A percentile compares a stretch with the other conserved stretches of the same genome.
phyloP scores from a whole-genome alignment of 2,888 invertebrate species.

The Parochlus steinenii region DNA sequence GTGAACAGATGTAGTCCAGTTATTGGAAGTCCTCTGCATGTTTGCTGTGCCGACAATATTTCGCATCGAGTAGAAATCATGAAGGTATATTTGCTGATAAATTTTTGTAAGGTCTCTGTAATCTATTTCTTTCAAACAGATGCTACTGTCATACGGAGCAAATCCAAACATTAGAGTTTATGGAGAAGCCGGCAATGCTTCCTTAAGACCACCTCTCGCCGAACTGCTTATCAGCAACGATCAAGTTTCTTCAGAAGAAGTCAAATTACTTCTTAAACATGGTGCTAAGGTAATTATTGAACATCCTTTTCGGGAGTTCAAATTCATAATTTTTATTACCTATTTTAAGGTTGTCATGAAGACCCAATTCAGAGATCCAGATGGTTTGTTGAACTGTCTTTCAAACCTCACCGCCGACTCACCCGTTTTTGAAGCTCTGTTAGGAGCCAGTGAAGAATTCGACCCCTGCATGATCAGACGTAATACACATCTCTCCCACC shows the following conservation, averaged over 20 bases:
- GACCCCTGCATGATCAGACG: conserved; percentile 65
- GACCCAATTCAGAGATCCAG: conserved; percentile 68
- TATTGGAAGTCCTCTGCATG: conserved; percentile 66
- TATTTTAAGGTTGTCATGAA: conserved; percentile 54
- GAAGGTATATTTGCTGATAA: conserved; percentile 23
- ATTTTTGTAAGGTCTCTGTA: background rate
- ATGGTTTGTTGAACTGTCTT: conserved; percentile 64
- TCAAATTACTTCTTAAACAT: conserved; percentile 51
- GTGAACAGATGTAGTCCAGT: conserved; percentile 67
- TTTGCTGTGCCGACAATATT: conserved; percentile 66
- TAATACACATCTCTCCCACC: conserved; percentile 44
- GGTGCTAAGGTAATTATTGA: conserved; percentile 58
- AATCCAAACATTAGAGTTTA: conserved; percentile 61
- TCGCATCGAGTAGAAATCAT: conserved; percentile 47
- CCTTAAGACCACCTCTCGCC: conserved; percentile 59
- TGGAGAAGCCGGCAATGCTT: conserved; percentile 47
- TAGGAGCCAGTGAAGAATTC: conserved; percentile 60
- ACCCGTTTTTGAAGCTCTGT: conserved; percentile 44
- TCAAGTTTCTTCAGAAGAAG: conserved; percentile 46
- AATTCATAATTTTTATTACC: background rate
- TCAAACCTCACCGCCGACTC: conserved; percentile 41
- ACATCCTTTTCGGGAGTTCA: too few species aligned
- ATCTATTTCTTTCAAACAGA: conserved; percentile 24
- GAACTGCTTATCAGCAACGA: conserved; percentile 66
- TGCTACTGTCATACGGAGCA: conserved; percentile 53